Percentiles rank a stretch among this genome's conserved stretches.
phyloP scores from a whole-genome alignment of 1,140 invertebrate species.

The Euglossa dilemma region DNA sequence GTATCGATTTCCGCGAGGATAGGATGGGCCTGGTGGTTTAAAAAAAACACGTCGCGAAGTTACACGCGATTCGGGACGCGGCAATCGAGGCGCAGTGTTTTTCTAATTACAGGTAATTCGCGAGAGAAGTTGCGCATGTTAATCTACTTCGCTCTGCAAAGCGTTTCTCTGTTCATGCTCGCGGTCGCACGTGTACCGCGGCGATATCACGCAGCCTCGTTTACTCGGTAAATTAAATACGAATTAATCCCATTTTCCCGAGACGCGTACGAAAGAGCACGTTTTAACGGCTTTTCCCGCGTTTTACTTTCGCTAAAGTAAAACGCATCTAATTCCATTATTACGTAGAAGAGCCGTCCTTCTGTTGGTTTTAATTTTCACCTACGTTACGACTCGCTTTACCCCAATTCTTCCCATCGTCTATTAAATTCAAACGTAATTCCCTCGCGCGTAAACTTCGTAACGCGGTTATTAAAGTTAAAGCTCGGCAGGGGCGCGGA shows the following conservation, averaged over 20 bases:
- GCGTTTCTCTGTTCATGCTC: neutral
- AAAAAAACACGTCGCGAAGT: neutral
- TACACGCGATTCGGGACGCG: too few relatives aligned
- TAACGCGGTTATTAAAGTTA: constrained; percentile 17
- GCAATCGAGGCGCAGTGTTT: neutral
- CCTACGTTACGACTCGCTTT: neutral
- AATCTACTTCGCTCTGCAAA: constrained; percentile 23
- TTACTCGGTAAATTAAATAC: constrained; percentile 41
- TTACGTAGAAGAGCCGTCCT: neutral
- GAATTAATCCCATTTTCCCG: constrained; percentile 39
- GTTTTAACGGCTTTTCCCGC: constrained; percentile 17
- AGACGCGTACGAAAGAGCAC: neutral
- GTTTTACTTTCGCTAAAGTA: constrained; percentile 3
- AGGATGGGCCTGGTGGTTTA: too few relatives aligned
- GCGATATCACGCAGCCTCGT: constrained; percentile 22
- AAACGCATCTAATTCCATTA: constrained; percentile 14
- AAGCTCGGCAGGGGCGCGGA: neutral
- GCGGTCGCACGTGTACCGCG: neutral
- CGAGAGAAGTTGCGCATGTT: neutral
- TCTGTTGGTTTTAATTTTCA: constrained; percentile 17
- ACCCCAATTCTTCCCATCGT: neutral
- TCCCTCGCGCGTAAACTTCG: neutral
- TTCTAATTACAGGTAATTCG: neutral
- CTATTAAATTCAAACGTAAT: constrained; percentile 11
- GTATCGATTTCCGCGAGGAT: neutral